phyloP scores from a whole-genome alignment of 2,888 invertebrate species.

The Diloba caeruleocephala region DNA sequence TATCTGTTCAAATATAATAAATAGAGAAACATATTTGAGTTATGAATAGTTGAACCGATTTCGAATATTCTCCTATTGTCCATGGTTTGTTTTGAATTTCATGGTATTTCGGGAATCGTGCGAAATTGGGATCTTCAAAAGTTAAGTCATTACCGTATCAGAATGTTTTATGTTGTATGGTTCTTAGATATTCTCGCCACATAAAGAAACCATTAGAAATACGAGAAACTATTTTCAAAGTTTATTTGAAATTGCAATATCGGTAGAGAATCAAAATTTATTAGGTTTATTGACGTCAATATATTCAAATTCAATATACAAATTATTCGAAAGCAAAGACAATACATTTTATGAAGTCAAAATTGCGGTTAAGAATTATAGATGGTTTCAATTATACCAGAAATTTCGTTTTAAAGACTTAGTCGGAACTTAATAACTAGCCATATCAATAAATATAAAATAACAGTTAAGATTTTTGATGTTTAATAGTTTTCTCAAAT shows the following conservation, averaged over 20 bases:
- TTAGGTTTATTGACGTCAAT: conserved; percentile 1
- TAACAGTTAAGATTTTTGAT: conserved; percentile 27
- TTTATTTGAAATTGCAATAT: conserved; percentile 1
- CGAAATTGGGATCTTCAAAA: conserved; percentile 8
- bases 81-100: conserved; percentile 38
- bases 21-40: conserved; percentile 44
- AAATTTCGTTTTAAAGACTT: conserved; percentile 22
- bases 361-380: conserved; percentile 11
- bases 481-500: conserved; percentile 41
- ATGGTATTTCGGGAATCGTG: conserved; percentile 27
- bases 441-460: conserved; percentile 40
- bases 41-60: conserved; percentile 26
- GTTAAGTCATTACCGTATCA: conserved; percentile 22
- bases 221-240: conserved; percentile 1
- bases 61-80: conserved; percentile 19
- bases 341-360: conserved; percentile 5
- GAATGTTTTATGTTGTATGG: conserved; percentile 28
- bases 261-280: not conserved
- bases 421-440: conserved; percentile 28
- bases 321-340: not conserved
- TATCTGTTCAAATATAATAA: conserved; percentile 55
- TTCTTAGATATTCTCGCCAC: conserved; percentile 16
- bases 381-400: conserved; percentile 3
- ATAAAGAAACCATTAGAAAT: conserved; percentile 9
- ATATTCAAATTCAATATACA: not conserved